Conservation (phyloP, 2,113 vertebrate species). For the Eptatretus burgeri region DNA sequence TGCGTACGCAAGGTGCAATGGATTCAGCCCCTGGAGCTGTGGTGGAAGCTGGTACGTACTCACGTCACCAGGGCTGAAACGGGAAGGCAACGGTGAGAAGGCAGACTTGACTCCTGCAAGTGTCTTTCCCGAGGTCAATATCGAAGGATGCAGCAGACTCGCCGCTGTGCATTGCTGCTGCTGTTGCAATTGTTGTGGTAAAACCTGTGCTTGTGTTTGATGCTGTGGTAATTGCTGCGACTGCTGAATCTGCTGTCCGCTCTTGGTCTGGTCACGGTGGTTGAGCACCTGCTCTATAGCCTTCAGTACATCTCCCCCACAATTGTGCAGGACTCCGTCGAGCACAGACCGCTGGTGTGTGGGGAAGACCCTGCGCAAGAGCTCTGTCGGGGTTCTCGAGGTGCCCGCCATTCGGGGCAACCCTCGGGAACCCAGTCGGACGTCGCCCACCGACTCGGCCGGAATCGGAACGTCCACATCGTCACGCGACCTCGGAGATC, state of each 20-base stretch:
- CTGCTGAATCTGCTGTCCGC: constrained; percentile 16
- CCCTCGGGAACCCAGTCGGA: too few relatives aligned
- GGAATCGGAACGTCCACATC: too few relatives aligned
- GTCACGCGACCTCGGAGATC: too few relatives aligned
- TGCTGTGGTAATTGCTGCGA: too few relatives aligned
- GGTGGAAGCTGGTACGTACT: constrained; percentile 45
- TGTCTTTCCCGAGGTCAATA: constrained; percentile 14
- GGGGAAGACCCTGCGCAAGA: constrained; percentile 78
- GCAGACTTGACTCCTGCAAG: constrained; percentile 69
- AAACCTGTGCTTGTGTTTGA: too few relatives aligned
- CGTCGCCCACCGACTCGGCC: too few relatives aligned
- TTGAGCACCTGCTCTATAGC: constrained; percentile 98
- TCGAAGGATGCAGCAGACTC: too few relatives aligned
- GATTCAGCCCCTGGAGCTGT: constrained; percentile 66
- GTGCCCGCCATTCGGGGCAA: too few relatives aligned
- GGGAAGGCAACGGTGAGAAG: constrained; percentile 72
- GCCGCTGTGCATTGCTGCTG: too few relatives aligned
- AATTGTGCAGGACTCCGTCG: constrained; percentile 83
- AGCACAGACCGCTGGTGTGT: constrained; percentile 75
- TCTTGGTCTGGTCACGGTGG: constrained; percentile 23
- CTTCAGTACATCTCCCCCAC: constrained; percentile 88
- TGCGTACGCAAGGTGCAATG: constrained; percentile 76
- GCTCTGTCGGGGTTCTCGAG: constrained; percentile 42
- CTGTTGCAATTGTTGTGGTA: too few relatives aligned
- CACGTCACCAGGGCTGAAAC: constrained; percentile 47